These are phyloP conservation scores for Coreoperca whiteheadi DNA, from an alignment of 2,113 vertebrate genomes.

Conservation along the genomic window DNA sequence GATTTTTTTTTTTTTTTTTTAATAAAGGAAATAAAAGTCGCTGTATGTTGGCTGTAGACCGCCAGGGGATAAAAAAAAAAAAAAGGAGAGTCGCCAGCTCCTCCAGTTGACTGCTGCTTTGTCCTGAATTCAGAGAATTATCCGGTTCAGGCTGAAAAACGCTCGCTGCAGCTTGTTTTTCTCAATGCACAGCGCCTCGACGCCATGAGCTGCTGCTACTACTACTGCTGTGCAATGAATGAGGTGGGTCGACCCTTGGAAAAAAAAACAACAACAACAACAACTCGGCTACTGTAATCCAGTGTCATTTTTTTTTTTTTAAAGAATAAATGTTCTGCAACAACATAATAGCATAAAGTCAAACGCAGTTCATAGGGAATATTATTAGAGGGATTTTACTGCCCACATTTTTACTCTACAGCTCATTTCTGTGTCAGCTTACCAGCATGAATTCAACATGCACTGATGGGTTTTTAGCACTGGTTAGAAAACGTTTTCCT, in stretches of 20 bases:
- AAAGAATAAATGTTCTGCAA: conserved; percentile 8
- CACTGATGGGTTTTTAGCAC: background rate
- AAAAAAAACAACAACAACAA: conserved; percentile 16
- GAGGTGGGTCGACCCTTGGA: conserved; percentile 65
- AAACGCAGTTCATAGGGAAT: background rate
- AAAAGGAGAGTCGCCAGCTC: conserved; percentile 26
- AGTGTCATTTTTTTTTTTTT: background rate
- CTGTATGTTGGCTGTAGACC: conserved; percentile 33
- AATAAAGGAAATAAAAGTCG: background rate
- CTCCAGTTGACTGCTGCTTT: conserved; percentile 60
- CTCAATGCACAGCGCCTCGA: conserved; percentile 68
- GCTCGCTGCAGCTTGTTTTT: conserved; percentile 71
- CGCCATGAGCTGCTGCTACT: conserved; percentile 65
- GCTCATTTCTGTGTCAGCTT: conserved; percentile 8
- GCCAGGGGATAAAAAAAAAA: conserved; percentile 9
- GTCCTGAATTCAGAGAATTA: conserved; percentile 66
- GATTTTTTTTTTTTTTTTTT: no score
- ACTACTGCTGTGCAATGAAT: conserved; percentile 68
- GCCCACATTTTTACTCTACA: background rate
- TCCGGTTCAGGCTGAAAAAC: conserved; percentile 55
- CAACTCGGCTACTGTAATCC: conserved; percentile 16
- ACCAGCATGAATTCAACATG: conserved; percentile 16
- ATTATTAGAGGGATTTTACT: conserved; percentile 27
- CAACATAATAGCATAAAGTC: background rate
- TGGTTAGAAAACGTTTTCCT: conserved; percentile 44